Percentiles rank a stretch among this genome's conserved stretches.
phyloP scores from a whole-genome alignment of 2,797 vertebrate species.

The Capromys pilorides region DNA sequence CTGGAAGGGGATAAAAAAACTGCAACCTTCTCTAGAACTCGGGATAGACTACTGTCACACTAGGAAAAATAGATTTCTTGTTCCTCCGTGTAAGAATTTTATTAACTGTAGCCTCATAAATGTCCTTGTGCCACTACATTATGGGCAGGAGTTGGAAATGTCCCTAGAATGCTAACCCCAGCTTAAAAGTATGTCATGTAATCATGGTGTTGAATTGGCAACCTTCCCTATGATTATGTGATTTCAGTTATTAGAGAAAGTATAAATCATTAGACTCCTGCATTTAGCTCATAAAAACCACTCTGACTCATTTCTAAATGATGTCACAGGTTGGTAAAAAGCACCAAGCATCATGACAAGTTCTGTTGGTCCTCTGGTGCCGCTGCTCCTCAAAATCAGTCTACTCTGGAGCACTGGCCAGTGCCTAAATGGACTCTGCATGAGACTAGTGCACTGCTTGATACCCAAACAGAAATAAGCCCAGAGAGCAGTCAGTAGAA shows the following conservation, averaged over 20 bases:
- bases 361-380: not conserved
- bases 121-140: not conserved
- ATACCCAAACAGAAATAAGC: not conserved
- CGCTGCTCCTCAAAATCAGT: not conserved
- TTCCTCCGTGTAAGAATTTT: not conserved
- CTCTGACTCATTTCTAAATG: not conserved
- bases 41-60: not conserved
- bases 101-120: not conserved
- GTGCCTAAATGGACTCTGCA: not conserved
- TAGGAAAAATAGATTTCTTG: not conserved
- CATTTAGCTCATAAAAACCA: not conserved
- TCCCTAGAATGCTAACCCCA: not conserved
- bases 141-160: not conserved
- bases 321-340: not conserved
- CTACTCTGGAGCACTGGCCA: not conserved
- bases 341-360: not conserved
- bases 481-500: not conserved
- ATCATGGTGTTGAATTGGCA: not conserved
- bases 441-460: not conserved
- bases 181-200: not conserved
- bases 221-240: not conserved
- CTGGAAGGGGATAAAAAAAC: not conserved
- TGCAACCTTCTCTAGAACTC: not conserved
- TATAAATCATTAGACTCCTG: not conserved
- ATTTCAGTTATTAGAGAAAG: constrained; percentile 1